Percentiles rank a stretch among this genome's conserved stretches.
Evolutionary conservation across 2,113 vertebrate genomes (phyloP).

Genomic region (Dascyllus trimaculatus): DNA sequence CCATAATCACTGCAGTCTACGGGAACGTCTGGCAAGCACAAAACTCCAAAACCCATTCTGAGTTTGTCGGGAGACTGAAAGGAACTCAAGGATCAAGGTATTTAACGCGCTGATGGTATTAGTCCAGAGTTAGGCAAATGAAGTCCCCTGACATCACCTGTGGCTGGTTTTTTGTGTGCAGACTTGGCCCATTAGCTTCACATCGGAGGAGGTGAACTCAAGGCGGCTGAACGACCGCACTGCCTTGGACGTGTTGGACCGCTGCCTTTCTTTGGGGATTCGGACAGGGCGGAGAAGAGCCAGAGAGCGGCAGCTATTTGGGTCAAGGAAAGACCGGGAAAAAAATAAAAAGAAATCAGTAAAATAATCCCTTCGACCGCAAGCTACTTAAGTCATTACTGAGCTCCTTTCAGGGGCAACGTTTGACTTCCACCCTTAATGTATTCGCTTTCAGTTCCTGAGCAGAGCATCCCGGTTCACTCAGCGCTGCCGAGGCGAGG

Average conservation of each 20-base stretch:
- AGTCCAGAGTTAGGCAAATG: slow-evolving; percentile 67
- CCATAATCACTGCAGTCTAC: slow-evolving; percentile 70
- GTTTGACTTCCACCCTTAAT: slow-evolving; percentile 64
- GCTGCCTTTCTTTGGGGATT: slow-evolving; percentile 47
- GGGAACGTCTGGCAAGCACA: slow-evolving; percentile 58
- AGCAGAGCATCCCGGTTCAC: slow-evolving; percentile 57
- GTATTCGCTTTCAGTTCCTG: slow-evolving; percentile 63
- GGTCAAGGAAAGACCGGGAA: slow-evolving; percentile 55
- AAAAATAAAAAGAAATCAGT: slow-evolving; percentile 39
- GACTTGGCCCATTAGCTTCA: slow-evolving; percentile 62
- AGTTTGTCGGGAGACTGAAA: slow-evolving; percentile 68
- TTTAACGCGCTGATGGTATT: slow-evolving; percentile 74
- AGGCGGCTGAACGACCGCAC: slow-evolving; percentile 55
- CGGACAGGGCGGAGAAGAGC: not conserved
- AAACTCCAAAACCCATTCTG: slow-evolving; percentile 58
- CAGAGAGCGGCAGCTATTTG: slow-evolving; percentile 40
- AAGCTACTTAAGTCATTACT: slow-evolving; percentile 71
- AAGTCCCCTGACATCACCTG: slow-evolving; percentile 61
- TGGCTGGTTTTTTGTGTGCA: slow-evolving; percentile 52
- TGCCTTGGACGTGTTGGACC: slow-evolving; percentile 50
- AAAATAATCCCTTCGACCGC: slow-evolving; percentile 60
- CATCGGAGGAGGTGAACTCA: slow-evolving; percentile 37
- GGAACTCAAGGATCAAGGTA: slow-evolving; percentile 64
- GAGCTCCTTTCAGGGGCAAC: slow-evolving; percentile 53
- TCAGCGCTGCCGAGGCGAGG: slow-evolving; percentile 63